Base-by-base conservation (phyloP, 2,113 vertebrate species). In the Forbesichthys agassizii region DNA sequence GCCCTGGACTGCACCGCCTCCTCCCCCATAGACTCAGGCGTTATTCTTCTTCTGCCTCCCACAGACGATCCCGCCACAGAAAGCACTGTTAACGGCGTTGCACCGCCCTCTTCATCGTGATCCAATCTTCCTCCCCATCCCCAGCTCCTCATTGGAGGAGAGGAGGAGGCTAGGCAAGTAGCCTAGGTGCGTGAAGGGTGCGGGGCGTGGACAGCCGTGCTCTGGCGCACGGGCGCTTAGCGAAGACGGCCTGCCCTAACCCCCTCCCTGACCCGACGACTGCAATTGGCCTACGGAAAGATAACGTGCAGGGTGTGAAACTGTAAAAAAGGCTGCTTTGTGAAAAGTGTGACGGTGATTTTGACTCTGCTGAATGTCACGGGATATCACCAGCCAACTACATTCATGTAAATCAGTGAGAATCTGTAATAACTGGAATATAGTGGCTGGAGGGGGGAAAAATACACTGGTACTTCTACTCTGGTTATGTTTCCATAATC, bases 41-140 rank as follows among this genome's bases (percentile, higher is more conserved):
- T 82, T 58, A 79, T 84, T 46, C 64, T 71, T 46, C 49, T 82
- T 58, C 80, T 84, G 36, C 64, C 73, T 36, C 51, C 81, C 48
- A 94, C 82, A 0, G 93, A 92, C 72, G 73, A 72, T 33, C 80
- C 90, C n/a, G 89, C 91, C 61, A 93, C 92, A 0, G 95, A 95
- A 80, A 93, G 87, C n/a, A 83, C 92, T 91, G 92, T 93, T 8
- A 91, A 94, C 88, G 95, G 94, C 0, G 93, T 94, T 52, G 88
- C 90, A 82, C 89, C 91, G 49, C 92, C 91, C 0, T 95, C 93
- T 75, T 93, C 91, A 93, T 79, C 20, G 60, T 9, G 68, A 47
- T 42, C 61, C 67, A 36, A 46, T 36, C 57, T 55, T 64, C 36
- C 36, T 8, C 36, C 36, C 36, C 36, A 5, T 8, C 5, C 33